Evolutionary conservation across 2,113 vertebrate genomes (phyloP).

Genomic region (Thomomys bottae): DNA sequence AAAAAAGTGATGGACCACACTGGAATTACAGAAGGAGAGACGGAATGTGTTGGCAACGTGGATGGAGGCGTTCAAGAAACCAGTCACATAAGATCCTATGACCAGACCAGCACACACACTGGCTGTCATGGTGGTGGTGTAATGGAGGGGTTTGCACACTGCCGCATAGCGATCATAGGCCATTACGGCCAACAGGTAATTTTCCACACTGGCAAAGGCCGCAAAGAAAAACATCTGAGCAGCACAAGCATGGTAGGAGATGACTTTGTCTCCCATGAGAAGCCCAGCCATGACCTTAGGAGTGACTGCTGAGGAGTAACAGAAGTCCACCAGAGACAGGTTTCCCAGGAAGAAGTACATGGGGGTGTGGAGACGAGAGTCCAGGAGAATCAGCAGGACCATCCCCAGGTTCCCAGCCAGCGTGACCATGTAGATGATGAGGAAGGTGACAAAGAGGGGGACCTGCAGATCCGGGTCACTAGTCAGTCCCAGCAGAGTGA

Average conservation of each 20-base stretch:
- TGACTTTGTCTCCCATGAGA: not conserved
- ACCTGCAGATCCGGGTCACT: too few relatives aligned
- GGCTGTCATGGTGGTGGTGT: too few relatives aligned
- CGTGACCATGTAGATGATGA: too few relatives aligned
- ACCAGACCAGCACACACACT: not conserved
- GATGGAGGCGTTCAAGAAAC: conserved; percentile 55
- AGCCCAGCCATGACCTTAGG: not conserved
- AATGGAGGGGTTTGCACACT: too few relatives aligned
- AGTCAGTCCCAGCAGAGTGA: not conserved
- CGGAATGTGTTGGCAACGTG: not conserved
- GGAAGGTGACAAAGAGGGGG: too few relatives aligned
- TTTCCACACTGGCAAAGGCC: conserved; percentile 30
- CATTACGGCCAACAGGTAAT: conserved; percentile 54
- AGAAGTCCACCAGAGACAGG: too few relatives aligned
- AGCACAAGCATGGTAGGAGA: conserved; percentile 20
- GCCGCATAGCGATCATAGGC: not conserved
- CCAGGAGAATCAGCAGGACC: too few relatives aligned
- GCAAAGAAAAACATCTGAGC: conserved; percentile 45
- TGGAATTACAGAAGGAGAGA: conserved; percentile 35
- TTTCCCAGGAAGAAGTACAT: too few relatives aligned
- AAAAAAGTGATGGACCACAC: conserved; percentile 49
- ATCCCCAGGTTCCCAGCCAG: too few relatives aligned
- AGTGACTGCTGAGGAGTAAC: too few relatives aligned
- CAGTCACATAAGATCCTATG: not conserved
- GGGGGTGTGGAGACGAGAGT: too few relatives aligned